Evolutionary conservation across 2,888 invertebrate species (phyloP).

Genomic region (Pheosia tremula): DNA sequence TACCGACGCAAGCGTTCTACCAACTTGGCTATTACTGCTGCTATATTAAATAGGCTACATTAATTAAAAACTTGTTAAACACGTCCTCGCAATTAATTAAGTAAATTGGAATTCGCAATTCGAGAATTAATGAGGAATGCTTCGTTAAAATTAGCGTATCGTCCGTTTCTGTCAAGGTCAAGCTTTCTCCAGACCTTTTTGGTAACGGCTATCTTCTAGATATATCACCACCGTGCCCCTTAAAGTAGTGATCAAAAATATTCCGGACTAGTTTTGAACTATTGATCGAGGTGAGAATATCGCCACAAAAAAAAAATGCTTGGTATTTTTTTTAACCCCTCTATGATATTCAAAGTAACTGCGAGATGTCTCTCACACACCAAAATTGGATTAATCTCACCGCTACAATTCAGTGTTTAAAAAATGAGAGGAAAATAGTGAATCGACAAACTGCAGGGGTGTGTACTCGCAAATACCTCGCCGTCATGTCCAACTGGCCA

Average conservation of each 20-base stretch:
- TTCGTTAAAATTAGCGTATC: neutral
- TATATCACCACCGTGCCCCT: too few relatives aligned
- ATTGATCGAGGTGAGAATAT: too few relatives aligned
- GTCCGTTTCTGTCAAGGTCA: neutral
- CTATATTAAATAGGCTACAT: neutral
- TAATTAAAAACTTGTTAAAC: neutral
- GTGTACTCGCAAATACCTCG: conserved; percentile 12
- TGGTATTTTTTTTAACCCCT: too few relatives aligned
- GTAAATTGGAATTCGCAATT: neutral
- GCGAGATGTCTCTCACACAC: too few relatives aligned
- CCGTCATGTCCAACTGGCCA: conserved; percentile 13
- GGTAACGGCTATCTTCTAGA: neutral
- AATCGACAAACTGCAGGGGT: neutral
- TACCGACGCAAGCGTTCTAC: too few relatives aligned
- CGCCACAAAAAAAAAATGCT: too few relatives aligned
- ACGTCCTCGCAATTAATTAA: neutral
- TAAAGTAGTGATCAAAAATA: too few relatives aligned
- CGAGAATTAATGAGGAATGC: conserved; percentile 4
- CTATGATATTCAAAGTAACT: too few relatives aligned
- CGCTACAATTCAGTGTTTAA: neutral
- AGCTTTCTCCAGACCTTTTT: neutral
- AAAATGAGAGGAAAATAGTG: neutral
- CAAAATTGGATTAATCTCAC: neutral
- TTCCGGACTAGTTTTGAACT: too few relatives aligned
- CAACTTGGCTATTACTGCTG: too few relatives aligned